These are phyloP conservation scores for Chondrilla cf. caribensis DNA, from an alignment of 37 sponge, comb jelly and placozoan species.

Conservation along the genomic window DNA sequence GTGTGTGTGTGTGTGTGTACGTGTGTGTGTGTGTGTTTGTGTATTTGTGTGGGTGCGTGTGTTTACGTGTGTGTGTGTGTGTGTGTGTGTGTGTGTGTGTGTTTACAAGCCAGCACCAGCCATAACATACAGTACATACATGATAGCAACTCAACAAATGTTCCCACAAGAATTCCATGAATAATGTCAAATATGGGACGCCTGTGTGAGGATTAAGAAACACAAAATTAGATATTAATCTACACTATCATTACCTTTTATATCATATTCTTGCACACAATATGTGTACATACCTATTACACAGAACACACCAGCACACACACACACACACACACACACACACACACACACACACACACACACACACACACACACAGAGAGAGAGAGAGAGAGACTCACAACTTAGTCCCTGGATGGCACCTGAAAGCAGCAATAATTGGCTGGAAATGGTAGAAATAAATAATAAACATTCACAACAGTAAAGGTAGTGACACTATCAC, in stretches of 20 bases:
- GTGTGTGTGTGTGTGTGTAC: background rate
- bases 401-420: slow-evolving; percentile 14
- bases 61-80: background rate
- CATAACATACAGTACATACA: slow-evolving; percentile 1
- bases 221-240: background rate
- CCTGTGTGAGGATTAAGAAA: background rate
- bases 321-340: background rate
- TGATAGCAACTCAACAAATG: background rate
- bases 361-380: background rate
- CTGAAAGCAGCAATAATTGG: slow-evolving; percentile 24
- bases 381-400: background rate
- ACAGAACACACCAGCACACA: background rate
- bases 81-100: background rate
- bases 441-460: background rate
- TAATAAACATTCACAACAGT: no score
- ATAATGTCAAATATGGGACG: slow-evolving; percentile 16
- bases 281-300: no score
- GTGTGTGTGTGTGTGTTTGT: background rate
- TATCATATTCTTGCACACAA: no score
- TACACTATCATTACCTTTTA: no score
- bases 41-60: background rate
- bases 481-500: no score
- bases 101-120: no score
- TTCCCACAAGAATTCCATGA: slow-evolving; percentile 12
- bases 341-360: background rate